Percentiles rank a stretch among this genome's conserved stretches.
Conservation (phyloP, 1,140 invertebrate species). For the Idris sp. region DNA sequence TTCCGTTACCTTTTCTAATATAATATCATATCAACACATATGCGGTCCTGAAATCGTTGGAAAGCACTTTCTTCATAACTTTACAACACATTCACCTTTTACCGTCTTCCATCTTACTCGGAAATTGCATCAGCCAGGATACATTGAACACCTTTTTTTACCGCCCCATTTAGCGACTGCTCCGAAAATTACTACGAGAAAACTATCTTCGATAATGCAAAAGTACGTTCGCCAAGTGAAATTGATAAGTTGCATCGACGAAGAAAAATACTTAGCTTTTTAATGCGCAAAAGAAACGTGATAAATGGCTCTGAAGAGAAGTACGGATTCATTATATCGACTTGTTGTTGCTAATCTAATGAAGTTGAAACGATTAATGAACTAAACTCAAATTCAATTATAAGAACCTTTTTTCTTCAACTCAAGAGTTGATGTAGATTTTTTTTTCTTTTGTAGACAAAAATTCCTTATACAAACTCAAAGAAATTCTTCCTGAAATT, state of each 20-base stretch:
- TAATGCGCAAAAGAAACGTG: no score
- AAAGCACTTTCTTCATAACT: slow-evolving; percentile 54
- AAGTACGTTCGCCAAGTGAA: not conserved
- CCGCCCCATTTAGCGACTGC: not conserved
- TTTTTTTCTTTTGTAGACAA: no score
- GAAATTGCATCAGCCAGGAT: slow-evolving; percentile 43
- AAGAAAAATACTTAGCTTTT: not conserved
- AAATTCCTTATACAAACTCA: slow-evolving; percentile 15
- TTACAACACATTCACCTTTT: slow-evolving; percentile 36
- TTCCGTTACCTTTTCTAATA: slow-evolving; percentile 29
- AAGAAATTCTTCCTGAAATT: no score
- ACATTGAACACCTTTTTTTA: slow-evolving; percentile 34
- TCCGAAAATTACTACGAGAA: slow-evolving; percentile 28
- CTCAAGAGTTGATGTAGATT: not conserved
- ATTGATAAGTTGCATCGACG: slow-evolving; percentile 6
- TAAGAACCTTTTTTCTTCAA: not conserved
- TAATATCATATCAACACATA: slow-evolving; percentile 47
- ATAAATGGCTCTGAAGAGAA: not conserved
- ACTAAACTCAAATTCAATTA: slow-evolving; percentile 13
- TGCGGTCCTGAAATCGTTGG: slow-evolving; percentile 36
- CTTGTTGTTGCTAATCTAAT: not conserved
- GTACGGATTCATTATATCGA: not conserved
- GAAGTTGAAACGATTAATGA: not conserved
- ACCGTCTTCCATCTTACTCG: slow-evolving; percentile 32
- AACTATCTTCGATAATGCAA: slow-evolving; percentile 20